Conservation (phyloP, 2,888 invertebrate species). For the Drosophila falleni region DNA sequence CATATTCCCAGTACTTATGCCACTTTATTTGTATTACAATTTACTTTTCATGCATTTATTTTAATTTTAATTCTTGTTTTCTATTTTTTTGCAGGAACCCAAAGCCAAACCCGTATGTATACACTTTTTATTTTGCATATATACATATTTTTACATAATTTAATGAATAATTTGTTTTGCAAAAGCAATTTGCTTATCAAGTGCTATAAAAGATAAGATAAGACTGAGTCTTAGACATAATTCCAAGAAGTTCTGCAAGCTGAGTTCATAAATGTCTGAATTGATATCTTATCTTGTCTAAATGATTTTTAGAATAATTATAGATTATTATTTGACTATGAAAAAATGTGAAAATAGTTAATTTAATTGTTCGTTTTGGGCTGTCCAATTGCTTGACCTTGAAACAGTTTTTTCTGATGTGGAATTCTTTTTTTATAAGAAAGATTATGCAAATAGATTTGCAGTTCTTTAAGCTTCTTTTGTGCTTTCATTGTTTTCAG, state of each 20-base stretch:
- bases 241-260: conserved; percentile 3
- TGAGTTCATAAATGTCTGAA: background rate
- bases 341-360: background rate
- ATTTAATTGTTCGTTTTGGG: background rate
- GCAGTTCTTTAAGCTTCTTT: background rate
- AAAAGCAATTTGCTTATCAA: conserved; percentile 13
- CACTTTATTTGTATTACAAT: conserved; percentile 26
- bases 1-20: background rate
- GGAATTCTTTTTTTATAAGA: background rate
- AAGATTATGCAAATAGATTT: conserved; percentile 48
- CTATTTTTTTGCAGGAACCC: conserved; percentile 76
- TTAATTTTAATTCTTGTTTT: conserved; percentile 45
- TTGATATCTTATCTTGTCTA: conserved; percentile 12
- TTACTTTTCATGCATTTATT: conserved; percentile 29
- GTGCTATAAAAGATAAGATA: background rate
- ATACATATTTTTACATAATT: conserved; percentile 29
- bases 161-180: conserved; percentile 5
- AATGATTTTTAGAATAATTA: background rate
- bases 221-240: background rate
- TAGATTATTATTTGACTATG: background rate
- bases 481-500: conserved; percentile 48
- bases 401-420: conserved; percentile 8
- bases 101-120: conserved; percentile 83
- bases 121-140: conserved; percentile 24
- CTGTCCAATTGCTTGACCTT: conserved; percentile 21